These are phyloP conservation scores for Heliconius hewitsoni DNA, from an alignment of 1,140 invertebrate genomes.

Conservation along the genomic window DNA sequence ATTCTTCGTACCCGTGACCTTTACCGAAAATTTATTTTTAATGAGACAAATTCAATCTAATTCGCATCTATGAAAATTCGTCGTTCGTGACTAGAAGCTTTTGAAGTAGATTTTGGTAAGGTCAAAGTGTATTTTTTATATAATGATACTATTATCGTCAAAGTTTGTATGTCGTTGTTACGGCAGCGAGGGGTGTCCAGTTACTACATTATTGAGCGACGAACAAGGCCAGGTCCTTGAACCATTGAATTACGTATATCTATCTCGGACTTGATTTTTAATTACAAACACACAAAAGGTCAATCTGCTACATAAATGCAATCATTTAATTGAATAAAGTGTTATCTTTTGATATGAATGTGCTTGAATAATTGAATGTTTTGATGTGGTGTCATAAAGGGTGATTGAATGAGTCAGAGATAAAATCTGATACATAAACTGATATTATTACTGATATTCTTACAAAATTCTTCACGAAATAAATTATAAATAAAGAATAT, in stretches of 20 bases:
- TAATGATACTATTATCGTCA: constrained; percentile 7
- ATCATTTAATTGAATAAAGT: too few species aligned
- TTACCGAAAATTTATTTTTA: neutral
- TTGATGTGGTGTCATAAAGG: neutral
- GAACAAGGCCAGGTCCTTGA: constrained; percentile 70
- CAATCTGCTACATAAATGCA: constrained; percentile 28
- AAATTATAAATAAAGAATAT: neutral
- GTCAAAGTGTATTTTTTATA: neutral
- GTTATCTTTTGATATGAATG: neutral
- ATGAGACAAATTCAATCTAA: neutral
- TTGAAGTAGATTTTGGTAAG: neutral
- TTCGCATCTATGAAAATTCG: neutral
- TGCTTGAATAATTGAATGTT: neutral
- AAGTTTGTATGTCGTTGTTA: constrained; percentile 42
- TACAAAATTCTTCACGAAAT: neutral
- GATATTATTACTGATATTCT: too few species aligned
- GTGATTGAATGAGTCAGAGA: neutral
- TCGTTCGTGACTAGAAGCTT: neutral
- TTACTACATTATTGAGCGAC: constrained; percentile 63
- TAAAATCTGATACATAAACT: too few species aligned
- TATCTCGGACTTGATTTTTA: constrained; percentile 57
- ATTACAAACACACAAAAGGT: constrained; percentile 45
- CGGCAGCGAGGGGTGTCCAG: constrained; percentile 48
- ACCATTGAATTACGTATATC: constrained; percentile 44
- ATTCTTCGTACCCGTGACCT: neutral